phyloP scores from a whole-genome alignment of 2,113 vertebrate species.

The Muscicapa adusta region DNA sequence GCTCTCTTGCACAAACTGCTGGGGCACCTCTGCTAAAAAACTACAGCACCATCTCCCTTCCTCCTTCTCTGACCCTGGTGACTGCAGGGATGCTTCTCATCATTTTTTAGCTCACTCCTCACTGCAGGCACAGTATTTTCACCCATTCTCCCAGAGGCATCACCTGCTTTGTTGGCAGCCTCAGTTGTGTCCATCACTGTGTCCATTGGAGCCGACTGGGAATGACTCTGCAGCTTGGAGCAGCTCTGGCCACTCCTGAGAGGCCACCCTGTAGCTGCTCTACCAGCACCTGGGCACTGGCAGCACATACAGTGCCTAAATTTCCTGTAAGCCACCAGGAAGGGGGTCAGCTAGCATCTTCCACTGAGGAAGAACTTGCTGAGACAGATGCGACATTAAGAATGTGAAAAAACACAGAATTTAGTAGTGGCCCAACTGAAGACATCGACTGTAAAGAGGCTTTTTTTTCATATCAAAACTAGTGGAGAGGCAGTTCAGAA shows the following conservation, averaged over 20 bases:
- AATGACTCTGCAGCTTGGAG: not conserved
- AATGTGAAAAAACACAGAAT: not conserved
- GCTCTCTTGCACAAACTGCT: not conserved
- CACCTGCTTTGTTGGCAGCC: not conserved
- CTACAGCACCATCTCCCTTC: not conserved
- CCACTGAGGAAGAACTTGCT: not conserved
- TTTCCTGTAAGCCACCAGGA: not conserved
- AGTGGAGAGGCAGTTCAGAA: not conserved
- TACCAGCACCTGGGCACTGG: not conserved
- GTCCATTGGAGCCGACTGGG: rapidly evolving
- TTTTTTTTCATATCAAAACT: not conserved
- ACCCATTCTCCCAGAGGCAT: not conserved
- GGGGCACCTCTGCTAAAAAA: not conserved
- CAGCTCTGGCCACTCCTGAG: not conserved
- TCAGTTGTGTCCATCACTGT: not conserved
- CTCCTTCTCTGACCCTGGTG: not conserved
- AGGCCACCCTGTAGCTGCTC: not conserved
- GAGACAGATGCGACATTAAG: not conserved
- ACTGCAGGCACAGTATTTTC: not conserved
- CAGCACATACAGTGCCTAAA: not conserved
- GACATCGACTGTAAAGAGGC: not conserved
- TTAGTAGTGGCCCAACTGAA: not conserved
- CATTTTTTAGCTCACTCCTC: not conserved
- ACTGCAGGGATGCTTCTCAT: not conserved
- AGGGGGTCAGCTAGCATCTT: not conserved